Percentiles rank a stretch among this genome's conserved stretches.
Conservation (phyloP, 2,888 invertebrate genomes). For the Lochmaea crataegi region DNA sequence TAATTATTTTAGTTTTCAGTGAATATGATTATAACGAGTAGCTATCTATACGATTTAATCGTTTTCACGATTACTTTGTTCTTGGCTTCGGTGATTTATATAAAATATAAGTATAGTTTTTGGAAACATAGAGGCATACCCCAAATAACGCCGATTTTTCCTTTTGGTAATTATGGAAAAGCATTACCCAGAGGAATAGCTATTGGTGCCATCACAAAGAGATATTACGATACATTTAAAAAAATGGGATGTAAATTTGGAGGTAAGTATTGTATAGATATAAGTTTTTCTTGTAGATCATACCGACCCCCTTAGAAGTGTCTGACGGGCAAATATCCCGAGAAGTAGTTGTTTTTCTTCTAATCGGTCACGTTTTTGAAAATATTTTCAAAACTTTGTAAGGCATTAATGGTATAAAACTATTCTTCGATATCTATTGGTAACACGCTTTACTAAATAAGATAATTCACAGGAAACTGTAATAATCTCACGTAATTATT, state of each 20-base stretch:
- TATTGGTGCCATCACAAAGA: slow-evolving; percentile 20
- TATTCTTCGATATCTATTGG: too few species aligned
- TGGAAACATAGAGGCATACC: slow-evolving; percentile 30
- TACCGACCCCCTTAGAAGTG: too few species aligned
- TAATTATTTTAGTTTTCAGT: not conserved
- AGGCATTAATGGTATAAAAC: too few species aligned
- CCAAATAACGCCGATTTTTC: slow-evolving; percentile 27
- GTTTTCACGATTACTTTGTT: not conserved
- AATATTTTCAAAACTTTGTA: too few species aligned
- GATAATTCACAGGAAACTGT: too few species aligned
- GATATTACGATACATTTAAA: slow-evolving; percentile 32
- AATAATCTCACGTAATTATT: too few species aligned
- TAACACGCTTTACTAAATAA: too few species aligned
- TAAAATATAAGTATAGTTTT: slow-evolving; percentile 21
- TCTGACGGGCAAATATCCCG: too few species aligned
- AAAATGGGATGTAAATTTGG: slow-evolving; percentile 29
- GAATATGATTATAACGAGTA: not conserved
- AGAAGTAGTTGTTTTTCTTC: too few species aligned
- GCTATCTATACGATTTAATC: not conserved
- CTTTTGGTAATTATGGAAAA: slow-evolving; percentile 21
- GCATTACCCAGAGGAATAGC: slow-evolving; percentile 30
- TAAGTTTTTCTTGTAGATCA: too few species aligned
- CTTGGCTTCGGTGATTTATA: slow-evolving; percentile 3
- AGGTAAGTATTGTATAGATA: slow-evolving; percentile 17
- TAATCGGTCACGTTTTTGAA: too few species aligned